Base-by-base conservation (phyloP, 37 sponge, comb jelly and placozoan genomes). In the Petrosia ficiformis region DNA sequence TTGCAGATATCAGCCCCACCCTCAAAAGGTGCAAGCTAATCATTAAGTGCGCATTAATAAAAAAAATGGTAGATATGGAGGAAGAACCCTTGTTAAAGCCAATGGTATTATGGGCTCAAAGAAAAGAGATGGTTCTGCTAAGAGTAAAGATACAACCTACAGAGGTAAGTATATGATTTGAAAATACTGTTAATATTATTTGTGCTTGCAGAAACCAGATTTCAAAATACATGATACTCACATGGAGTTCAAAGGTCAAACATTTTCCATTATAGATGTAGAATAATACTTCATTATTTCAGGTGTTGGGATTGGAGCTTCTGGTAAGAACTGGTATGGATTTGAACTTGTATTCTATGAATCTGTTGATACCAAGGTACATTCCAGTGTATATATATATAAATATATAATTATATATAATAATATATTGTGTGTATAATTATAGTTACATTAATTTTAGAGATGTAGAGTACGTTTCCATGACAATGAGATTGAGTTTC, bases 401-500 rank as follows among this genome's bases (percentile, higher is more conserved):
- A 4, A 42, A 22, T 3, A 8, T 74, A 6, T 8, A 32, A 39
- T 72, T 25, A 34, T 35, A 44, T 22, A 26, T 67, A 24, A 73
- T 24, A n/a, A 31, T 63, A 16, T 61, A 73, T 61, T 24, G 8
- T 64, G 26, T 61, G 65, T 29, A 29, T 21, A 44, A 63, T 33
- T 73, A 29, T 76, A 26, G 16, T 29, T n/a, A 32, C 64, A 32
- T 14, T 38, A 56, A 34, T 16, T 52, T 25, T 30, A 92, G 93
- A 72, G 78, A 24, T 80, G 79, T 57, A 65, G 86, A 0, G 78
- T 86, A 25, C 86, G 65, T n/a, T 68, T 82, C 19, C 75, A 67
- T 28, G 83, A 82, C 31, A 91, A 91, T 22, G 92, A 91, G 72
- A 64, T 91, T 57, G 86, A 91, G 35, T 86, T 91, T 44, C 80